These are phyloP conservation scores for Ornithoptera alexandrae DNA, from an alignment of 2,888 invertebrate species.

Conservation along the genomic window DNA sequence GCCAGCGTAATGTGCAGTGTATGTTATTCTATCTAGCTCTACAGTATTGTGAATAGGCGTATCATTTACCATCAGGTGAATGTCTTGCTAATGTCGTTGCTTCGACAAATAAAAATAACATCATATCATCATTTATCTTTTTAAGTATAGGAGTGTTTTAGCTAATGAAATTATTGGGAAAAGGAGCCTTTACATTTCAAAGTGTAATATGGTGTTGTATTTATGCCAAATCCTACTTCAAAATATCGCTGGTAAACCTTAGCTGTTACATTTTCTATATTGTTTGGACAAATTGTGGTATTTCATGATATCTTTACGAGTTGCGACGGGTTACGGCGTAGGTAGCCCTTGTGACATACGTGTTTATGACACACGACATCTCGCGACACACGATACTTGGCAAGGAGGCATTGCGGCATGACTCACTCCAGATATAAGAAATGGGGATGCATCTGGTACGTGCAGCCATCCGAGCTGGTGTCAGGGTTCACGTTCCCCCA, in stretches of 20 bases:
- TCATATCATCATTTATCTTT: no score
- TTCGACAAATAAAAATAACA: no score
- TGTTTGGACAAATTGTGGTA: not conserved
- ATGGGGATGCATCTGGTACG: slow-evolving; percentile 55
- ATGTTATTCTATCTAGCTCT: no score
- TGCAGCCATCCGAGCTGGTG: slow-evolving; percentile 40
- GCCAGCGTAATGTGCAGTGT: no score
- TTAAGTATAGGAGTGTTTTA: no score
- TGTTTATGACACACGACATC: slow-evolving; percentile 66
- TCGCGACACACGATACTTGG: slow-evolving; percentile 72
- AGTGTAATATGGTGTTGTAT: no score
- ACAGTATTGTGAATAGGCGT: no score
- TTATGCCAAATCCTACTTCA: no score
- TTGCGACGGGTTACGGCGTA: slow-evolving; percentile 51
- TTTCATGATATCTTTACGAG: slow-evolving; percentile 64
- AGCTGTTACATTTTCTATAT: not conserved
- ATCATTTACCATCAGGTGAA: no score
- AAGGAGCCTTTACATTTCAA: no score
- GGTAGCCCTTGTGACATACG: slow-evolving; percentile 65
- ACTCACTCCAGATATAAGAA: slow-evolving; percentile 24
- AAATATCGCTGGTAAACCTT: not conserved
- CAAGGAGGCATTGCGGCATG: slow-evolving; percentile 35
- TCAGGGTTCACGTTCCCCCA: slow-evolving; percentile 15
- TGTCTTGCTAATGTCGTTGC: no score
- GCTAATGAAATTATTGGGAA: no score